A percentile compares a stretch with the other conserved stretches of the same genome.
phyloP scores from a whole-genome alignment of 2,888 invertebrate species.

The Pyrrhosoma nymphula region DNA sequence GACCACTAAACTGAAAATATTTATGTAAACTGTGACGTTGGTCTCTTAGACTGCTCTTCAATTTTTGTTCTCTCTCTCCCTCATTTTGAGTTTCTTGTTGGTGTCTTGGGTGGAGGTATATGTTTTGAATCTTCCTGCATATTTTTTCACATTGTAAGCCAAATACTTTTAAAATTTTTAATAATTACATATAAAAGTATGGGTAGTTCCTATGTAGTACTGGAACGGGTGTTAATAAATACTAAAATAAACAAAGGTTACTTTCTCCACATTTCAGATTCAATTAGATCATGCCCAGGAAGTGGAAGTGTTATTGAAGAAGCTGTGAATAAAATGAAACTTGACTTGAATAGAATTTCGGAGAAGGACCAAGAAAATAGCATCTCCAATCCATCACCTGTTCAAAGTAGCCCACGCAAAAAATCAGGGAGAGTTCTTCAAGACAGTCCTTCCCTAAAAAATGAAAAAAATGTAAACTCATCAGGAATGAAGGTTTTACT shows the following conservation, averaged over 20 bases:
- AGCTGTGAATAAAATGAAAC: constrained; percentile 74
- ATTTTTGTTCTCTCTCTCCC: too few relatives aligned
- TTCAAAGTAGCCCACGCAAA: not conserved
- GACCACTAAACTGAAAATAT: too few relatives aligned
- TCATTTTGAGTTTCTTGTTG: too few relatives aligned
- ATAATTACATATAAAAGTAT: too few relatives aligned
- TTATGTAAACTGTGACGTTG: too few relatives aligned
- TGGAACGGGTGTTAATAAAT: too few relatives aligned
- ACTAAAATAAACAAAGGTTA: constrained; percentile 75
- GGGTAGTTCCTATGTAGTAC: too few relatives aligned
- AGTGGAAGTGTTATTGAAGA: constrained; percentile 74
- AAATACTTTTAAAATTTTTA: too few relatives aligned
- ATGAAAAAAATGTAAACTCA: constrained; percentile 70
- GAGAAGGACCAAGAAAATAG: constrained; percentile 69
- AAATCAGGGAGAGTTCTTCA: constrained; percentile 7
- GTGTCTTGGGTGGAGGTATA: too few relatives aligned
- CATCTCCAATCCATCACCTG: not conserved
- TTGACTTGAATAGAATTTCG: constrained; percentile 74
- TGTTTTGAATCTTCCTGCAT: too few relatives aligned
- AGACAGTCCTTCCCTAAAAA: constrained; percentile 68
- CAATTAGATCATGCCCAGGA: constrained; percentile 74
- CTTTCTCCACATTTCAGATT: constrained; percentile 75
- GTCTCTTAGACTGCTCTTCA: too few relatives aligned
- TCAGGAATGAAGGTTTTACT: not conserved
- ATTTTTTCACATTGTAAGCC: too few relatives aligned